These are phyloP conservation scores for Harpagifer antarcticus DNA, from an alignment of 2,797 vertebrate species.

Conservation along the genomic window DNA sequence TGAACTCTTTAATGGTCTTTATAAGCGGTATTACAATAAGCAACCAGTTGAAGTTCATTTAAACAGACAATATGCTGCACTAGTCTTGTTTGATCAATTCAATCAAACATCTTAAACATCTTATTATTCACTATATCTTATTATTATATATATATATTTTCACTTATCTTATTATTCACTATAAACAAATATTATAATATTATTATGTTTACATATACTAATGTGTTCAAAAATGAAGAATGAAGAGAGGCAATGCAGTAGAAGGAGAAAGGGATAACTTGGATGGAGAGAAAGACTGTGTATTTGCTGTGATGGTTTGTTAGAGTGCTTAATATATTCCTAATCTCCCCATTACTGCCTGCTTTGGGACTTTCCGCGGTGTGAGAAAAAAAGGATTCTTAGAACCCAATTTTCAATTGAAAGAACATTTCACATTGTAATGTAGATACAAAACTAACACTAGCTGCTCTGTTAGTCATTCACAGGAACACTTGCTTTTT, in stretches of 20 bases:
- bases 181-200: too few species aligned
- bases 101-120: slow-evolving; percentile 9
- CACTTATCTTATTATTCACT: too few species aligned
- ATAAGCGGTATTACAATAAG: background rate
- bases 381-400: slow-evolving; percentile 4
- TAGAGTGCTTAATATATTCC: slow-evolving; percentile 39
- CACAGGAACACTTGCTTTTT: slow-evolving; percentile 8
- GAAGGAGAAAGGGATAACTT: background rate
- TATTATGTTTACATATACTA: too few species aligned
- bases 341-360: slow-evolving; percentile 33
- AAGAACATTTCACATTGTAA: slow-evolving; percentile 34
- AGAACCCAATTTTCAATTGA: slow-evolving; percentile 28
- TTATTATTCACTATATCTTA: too few species aligned
- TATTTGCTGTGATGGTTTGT: slow-evolving; percentile 18
- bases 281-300: background rate
- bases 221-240: background rate
- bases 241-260: background rate
- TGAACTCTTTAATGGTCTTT: background rate
- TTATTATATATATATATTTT: too few species aligned
- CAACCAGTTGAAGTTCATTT: slow-evolving; percentile 26
- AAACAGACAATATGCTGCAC: slow-evolving; percentile 23
- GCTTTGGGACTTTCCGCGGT: slow-evolving; percentile 31
- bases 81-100: background rate
- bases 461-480: slow-evolving; percentile 6
- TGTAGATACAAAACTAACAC: slow-evolving; percentile 27